Evolutionary conservation across 2,797 vertebrate species (phyloP).

Genomic region (Brachymystax lenok): DNA sequence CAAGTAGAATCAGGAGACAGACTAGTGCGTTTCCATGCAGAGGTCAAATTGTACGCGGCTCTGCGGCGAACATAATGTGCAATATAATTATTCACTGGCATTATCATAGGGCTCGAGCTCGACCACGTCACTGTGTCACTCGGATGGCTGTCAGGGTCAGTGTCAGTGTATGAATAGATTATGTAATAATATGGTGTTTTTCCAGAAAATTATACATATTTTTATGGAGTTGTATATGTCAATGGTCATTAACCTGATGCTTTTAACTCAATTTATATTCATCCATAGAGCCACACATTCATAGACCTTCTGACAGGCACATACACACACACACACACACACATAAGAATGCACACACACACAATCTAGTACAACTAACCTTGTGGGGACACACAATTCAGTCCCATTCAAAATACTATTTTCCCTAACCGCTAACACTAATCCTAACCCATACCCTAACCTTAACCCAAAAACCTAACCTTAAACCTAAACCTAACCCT

Average conservation of each 20-base stretch:
- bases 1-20: constrained; percentile 6
- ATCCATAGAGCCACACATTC: not conserved
- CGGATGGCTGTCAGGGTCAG: too few relatives aligned
- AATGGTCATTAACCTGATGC: not conserved
- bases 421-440: too few relatives aligned
- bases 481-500: too few relatives aligned
- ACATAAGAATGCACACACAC: not conserved
- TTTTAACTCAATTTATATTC: not conserved
- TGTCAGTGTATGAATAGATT: too few relatives aligned
- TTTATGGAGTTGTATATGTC: not conserved
- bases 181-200: not conserved
- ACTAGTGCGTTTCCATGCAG: not conserved
- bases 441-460: too few relatives aligned
- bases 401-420: too few relatives aligned
- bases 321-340: not conserved
- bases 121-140: not conserved
- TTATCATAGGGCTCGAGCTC: not conserved
- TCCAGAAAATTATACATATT: not conserved
- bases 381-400: too few relatives aligned
- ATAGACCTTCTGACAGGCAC: not conserved
- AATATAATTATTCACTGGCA: constrained; percentile 5
- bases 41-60: not conserved
- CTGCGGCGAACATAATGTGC: not conserved
- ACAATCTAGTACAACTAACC: too few relatives aligned
- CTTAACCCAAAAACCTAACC: too few relatives aligned